phyloP scores from a whole-genome alignment of 2,113 vertebrate species.

The Pteropus alecto region DNA sequence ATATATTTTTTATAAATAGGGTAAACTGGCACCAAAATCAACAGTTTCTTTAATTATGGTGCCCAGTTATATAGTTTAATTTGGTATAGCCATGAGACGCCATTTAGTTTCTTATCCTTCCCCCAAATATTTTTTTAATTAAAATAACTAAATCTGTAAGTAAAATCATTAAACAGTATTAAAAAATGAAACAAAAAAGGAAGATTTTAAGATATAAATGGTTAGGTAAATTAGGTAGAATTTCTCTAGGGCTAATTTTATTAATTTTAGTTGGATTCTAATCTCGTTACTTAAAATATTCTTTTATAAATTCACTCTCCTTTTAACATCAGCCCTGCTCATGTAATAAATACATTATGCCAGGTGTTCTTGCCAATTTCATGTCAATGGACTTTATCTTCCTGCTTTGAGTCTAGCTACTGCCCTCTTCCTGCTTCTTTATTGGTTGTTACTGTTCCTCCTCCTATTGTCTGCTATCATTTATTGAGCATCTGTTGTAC shows the following conservation, averaged over 20 bases:
- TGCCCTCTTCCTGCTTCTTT: background rate
- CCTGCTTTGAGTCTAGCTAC: background rate
- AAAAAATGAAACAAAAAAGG: background rate
- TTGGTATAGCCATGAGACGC: background rate
- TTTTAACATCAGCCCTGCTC: background rate
- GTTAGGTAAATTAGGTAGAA: background rate
- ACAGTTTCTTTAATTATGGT: constrained; percentile 24
- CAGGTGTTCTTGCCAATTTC: background rate
- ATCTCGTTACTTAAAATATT: background rate
- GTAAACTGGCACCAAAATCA: background rate
- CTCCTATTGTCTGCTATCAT: background rate
- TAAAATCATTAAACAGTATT: background rate
- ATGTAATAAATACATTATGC: background rate
- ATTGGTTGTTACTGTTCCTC: background rate
- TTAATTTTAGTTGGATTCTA: constrained; percentile 33
- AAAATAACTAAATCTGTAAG: constrained; percentile 28
- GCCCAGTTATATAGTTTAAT: background rate
- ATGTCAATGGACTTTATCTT: background rate
- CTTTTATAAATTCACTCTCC: background rate
- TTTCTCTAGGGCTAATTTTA: background rate
- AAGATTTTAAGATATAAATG: background rate
- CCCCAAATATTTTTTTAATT: background rate
- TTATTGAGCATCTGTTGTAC: background rate
- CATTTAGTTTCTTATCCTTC: constrained; percentile 34
- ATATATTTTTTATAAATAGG: background rate